Conservation (phyloP, 1,140 invertebrate species). For the Araneus ventricosus region DNA sequence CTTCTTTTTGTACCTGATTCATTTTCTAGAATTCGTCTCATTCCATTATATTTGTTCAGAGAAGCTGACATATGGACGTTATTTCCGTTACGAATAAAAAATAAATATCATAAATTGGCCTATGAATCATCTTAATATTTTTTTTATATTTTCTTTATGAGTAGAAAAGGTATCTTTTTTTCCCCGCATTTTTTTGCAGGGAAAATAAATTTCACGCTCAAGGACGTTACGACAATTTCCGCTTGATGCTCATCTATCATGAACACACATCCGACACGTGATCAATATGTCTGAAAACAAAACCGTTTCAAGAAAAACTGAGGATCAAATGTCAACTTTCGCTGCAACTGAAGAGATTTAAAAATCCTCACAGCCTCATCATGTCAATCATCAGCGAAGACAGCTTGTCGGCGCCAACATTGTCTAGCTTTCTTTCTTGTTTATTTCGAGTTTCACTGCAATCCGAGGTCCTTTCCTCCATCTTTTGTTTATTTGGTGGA, state of each 20-base stretch:
- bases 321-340: conserved; percentile 30
- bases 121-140: too few species aligned
- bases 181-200: not conserved
- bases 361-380: conserved; percentile 16
- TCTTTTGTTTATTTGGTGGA: not conserved
- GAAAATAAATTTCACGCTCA: not conserved
- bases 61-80: too few species aligned
- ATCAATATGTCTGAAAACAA: conserved; percentile 37
- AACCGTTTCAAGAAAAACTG: not conserved
- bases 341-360: conserved; percentile 11
- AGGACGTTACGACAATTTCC: not conserved
- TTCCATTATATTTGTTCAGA: too few species aligned
- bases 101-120: too few species aligned
- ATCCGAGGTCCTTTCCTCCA: not conserved
- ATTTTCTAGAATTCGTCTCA: too few species aligned
- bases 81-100: too few species aligned
- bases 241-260: not conserved
- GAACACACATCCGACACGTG: not conserved
- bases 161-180: too few species aligned
- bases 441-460: not conserved
- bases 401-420: conserved; percentile 40
- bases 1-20: too few species aligned
- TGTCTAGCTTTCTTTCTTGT: conserved; percentile 13
- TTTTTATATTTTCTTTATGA: too few species aligned
- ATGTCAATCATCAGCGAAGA: conserved; percentile 13